Base-by-base conservation (phyloP, 2,888 invertebrate species). In the Hermaeophaga mercurialis region DNA sequence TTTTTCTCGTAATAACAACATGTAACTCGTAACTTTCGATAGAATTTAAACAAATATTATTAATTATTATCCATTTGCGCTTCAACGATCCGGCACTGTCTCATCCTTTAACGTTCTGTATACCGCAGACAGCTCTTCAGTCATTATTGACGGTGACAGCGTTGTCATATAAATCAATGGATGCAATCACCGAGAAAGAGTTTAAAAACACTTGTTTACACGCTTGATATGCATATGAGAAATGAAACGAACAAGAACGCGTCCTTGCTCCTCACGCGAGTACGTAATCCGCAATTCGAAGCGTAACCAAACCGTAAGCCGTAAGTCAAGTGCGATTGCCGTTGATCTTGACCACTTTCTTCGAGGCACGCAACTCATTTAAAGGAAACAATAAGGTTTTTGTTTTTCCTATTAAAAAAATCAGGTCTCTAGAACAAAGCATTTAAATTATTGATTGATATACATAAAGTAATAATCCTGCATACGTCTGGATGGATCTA, bases 291-390 rank as follows among this genome's bases (percentile, higher is more conserved):
- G 17, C 18, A 17, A 44, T 24, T 11, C 2, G 24, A 12, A 33
- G n/a, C 31, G 31, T 31, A 31, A 31, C 31, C 9, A 3, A 4
- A n/a, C 31, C n/a, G 7, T 14, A 43, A 43, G n/a, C 15, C 44
- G 17, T 45, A 33, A 45, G 45, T 45, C 33, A 45, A 45, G 45
- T 45, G 31, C 45, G 45, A 45, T 18, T 45, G 45, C 45, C 19
- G 45, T 45, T 45, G 45, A 45, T 45, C 45, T 45, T 45, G 45
- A 45, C 45, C 45, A 45, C 45, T 45, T 31, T 45, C n/a, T 31
- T 45, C 33, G 33, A 45, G 45, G 31, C 33, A 9, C 33, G 45
- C 44, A 28, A 15, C 44, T 44, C 2, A 44, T 9, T 12, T 12
- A 2, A 24, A 24, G 24, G 8, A 26, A 43, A 43, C 9, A 22